phyloP scores from a whole-genome alignment of 2,797 vertebrate genomes.

The Spinus olivaceus region DNA sequence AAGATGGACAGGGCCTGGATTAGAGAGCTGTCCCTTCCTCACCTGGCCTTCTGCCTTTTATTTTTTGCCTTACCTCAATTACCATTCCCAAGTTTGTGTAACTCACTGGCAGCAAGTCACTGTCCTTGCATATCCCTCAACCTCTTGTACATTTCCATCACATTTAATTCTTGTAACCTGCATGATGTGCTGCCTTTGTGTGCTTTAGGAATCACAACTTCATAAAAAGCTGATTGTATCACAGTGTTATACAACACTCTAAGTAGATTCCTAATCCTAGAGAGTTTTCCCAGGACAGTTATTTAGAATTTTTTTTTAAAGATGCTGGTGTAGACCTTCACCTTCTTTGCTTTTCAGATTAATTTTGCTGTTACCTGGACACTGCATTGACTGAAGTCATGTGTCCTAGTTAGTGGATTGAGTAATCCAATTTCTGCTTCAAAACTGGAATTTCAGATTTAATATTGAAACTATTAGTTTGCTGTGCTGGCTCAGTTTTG shows the following conservation, averaged over 20 bases:
- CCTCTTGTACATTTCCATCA: not conserved
- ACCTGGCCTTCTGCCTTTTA: not conserved
- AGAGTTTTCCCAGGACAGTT: not conserved
- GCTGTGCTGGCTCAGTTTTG: not conserved
- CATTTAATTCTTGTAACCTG: not conserved
- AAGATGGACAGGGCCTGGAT: not conserved
- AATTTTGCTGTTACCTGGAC: not conserved
- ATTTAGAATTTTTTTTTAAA: not conserved
- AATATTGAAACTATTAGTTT: not conserved
- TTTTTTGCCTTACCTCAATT: not conserved
- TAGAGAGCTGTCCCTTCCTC: not conserved
- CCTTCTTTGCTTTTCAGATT: not conserved
- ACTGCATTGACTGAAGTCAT: not conserved
- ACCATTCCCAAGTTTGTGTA: not conserved
- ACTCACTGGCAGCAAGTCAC: not conserved
- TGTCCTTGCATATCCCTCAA: not conserved
- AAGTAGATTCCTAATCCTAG: not conserved
- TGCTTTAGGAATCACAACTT: not conserved
- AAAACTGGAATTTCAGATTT: not conserved
- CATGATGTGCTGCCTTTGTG: accelerated
- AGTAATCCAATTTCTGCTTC: not conserved
- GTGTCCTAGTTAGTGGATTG: not conserved
- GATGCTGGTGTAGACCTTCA: not conserved
- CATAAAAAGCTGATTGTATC: not conserved
- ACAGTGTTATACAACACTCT: not conserved